Percentiles rank a stretch among this genome's conserved stretches.
Conservation (phyloP, 2,113 vertebrate genomes). For the Passer montanus region DNA sequence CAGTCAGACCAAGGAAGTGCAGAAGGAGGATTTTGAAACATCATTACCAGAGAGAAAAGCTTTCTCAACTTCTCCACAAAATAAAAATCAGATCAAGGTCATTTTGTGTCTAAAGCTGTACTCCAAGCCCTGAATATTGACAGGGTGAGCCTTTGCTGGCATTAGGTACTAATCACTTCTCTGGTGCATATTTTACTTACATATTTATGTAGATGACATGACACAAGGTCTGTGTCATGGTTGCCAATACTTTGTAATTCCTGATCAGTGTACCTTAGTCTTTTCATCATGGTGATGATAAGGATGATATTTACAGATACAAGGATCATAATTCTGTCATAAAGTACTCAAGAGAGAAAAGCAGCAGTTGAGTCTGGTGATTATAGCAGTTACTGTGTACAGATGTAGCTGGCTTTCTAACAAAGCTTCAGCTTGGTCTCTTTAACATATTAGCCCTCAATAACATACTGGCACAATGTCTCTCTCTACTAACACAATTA, state of each 20-base stretch:
- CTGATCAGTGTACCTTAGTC: background rate
- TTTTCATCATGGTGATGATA: background rate
- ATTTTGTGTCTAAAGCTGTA: background rate
- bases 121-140: background rate
- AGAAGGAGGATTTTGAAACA: background rate
- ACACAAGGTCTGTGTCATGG: rapidly evolving
- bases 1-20: background rate
- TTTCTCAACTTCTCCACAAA: background rate
- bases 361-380: background rate
- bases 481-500: background rate
- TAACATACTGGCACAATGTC: background rate
- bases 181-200: background rate
- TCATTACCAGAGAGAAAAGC: background rate
- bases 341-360: background rate
- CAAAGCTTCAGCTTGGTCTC: background rate
- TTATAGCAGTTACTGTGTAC: background rate
- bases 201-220: background rate
- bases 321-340: background rate
- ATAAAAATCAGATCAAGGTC: background rate
- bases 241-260: background rate
- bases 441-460: background rate
- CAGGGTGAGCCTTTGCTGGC: background rate
- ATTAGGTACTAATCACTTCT: background rate
- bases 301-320: background rate
- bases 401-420: background rate